phyloP scores from a whole-genome alignment of 2,888 invertebrate species.

The Ochropleura plecta region DNA sequence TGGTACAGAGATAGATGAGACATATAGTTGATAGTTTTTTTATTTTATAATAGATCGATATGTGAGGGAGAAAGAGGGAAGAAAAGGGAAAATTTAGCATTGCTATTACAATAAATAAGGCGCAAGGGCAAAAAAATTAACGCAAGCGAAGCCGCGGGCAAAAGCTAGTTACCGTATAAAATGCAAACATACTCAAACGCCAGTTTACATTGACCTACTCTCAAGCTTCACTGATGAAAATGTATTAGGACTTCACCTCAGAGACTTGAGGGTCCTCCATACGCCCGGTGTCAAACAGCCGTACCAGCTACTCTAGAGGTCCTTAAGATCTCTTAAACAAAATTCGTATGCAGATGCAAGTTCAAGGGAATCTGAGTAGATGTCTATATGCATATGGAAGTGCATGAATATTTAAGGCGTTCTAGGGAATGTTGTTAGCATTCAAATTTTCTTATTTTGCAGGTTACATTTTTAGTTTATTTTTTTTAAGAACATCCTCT shows the following conservation, averaged over 20 bases:
- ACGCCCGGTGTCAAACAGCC: constrained; percentile 26
- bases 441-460: constrained; percentile 21
- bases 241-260: constrained; percentile 14
- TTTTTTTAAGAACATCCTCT: neutral
- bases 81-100: too few species aligned
- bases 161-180: neutral
- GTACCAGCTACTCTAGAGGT: constrained; percentile 23
- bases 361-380: constrained; percentile 30
- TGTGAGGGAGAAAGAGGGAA: too few species aligned
- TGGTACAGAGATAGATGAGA: too few species aligned
- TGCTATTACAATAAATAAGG: too few species aligned
- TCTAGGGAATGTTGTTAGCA: constrained; percentile 30
- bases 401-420: constrained; percentile 50
- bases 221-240: constrained; percentile 5
- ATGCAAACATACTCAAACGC: constrained; percentile 1
- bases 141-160: too few species aligned
- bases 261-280: constrained; percentile 7
- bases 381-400: constrained; percentile 43
- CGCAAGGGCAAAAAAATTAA: too few species aligned
- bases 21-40: too few species aligned
- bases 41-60: too few species aligned
- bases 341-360: constrained; percentile 50
- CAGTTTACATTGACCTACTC: neutral
- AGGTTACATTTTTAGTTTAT: neutral
- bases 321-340: constrained; percentile 31